Conservation (phyloP, 2,888 invertebrate species). For the Aspidiotus rigidus region DNA sequence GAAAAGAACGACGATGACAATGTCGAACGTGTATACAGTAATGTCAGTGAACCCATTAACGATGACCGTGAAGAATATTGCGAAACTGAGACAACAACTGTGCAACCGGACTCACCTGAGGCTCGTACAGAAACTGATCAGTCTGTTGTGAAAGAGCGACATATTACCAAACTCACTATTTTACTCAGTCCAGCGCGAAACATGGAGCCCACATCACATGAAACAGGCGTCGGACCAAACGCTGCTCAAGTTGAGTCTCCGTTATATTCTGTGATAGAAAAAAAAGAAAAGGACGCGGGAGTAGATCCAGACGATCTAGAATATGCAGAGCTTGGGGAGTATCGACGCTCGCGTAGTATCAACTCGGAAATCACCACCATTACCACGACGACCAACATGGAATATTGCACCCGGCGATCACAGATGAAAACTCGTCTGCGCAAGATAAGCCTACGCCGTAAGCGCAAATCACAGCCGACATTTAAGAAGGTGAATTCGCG, state of each 20-base stretch:
- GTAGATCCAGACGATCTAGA: background rate
- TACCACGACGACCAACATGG: slow-evolving; percentile 13
- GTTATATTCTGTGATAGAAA: slow-evolving; percentile 18
- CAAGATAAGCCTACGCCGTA: slow-evolving; percentile 34
- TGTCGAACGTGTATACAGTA: background rate
- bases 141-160: slow-evolving; percentile 16
- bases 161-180: slow-evolving; percentile 21
- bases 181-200: slow-evolving; percentile 12
- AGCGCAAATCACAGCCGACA: slow-evolving; percentile 30
- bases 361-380: no score
- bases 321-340: slow-evolving; percentile 27
- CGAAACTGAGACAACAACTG: background rate
- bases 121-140: background rate
- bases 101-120: background rate
- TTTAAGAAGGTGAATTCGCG: slow-evolving; percentile 33
- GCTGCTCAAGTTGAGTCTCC: background rate
- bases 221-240: background rate
- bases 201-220: background rate
- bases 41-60: background rate
- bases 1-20: slow-evolving; percentile 5
- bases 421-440: slow-evolving; percentile 34
- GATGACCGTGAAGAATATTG: background rate
- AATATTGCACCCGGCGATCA: slow-evolving; percentile 36
- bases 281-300: background rate
- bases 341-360: background rate